Percentiles rank a stretch among this genome's conserved stretches.
Conservation (phyloP, 2,888 invertebrate genomes). For the Oligia strigilis region DNA sequence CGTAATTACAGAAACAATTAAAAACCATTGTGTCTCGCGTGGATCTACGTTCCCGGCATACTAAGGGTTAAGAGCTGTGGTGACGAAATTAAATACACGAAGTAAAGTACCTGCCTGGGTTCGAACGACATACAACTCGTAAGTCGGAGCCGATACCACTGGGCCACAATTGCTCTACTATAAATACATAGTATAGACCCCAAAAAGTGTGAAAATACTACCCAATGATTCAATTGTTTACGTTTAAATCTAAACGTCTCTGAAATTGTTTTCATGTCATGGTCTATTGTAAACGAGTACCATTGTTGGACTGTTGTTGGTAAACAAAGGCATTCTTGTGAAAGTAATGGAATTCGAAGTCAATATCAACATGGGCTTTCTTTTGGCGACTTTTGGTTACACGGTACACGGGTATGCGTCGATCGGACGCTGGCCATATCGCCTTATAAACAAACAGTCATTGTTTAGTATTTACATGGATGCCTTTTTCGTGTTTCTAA, state of each 20-base stretch:
- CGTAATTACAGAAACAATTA: too few relatives aligned
- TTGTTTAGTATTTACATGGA: neutral
- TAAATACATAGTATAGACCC: neutral
- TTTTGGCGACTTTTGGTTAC: neutral
- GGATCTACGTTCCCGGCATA: too few relatives aligned
- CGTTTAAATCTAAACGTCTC: conserved; percentile 24
- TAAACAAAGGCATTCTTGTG: conserved; percentile 57
- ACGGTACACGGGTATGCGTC: neutral
- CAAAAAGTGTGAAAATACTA: conserved; percentile 14
- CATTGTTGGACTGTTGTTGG: conserved; percentile 56
- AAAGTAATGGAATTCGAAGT: conserved; percentile 45
- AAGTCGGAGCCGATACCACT: too few relatives aligned
- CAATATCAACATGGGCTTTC: conserved; percentile 46
- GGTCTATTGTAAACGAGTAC: conserved; percentile 49
- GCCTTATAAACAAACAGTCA: neutral
- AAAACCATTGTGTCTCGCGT: too few relatives aligned
- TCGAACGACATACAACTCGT: too few relatives aligned
- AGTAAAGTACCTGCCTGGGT: neutral
- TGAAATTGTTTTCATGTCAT: conserved; percentile 55
- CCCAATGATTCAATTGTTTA: conserved; percentile 23
- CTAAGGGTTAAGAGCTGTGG: too few relatives aligned
- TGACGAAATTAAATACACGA: neutral
- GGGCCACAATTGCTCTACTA: neutral
- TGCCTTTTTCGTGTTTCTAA: neutral
- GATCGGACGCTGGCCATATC: neutral